Conservation (phyloP, 1,140 invertebrate species). For the Tetragonula clypearis region DNA sequence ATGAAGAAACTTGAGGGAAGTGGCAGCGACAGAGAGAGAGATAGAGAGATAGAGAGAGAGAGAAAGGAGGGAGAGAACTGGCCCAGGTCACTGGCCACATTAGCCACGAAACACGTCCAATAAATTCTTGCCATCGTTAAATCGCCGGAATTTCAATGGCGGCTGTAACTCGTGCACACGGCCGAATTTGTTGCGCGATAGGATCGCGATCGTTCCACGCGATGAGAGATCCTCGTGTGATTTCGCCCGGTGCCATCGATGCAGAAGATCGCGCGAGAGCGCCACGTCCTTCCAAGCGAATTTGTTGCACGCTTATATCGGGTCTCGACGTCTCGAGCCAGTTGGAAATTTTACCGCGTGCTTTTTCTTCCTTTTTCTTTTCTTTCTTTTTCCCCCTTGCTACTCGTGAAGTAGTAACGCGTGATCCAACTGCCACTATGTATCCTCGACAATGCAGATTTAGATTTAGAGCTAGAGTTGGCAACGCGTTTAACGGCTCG, state of each 20-base stretch:
- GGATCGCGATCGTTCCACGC: conserved; percentile 51
- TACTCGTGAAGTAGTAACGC: too few species aligned
- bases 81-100: conserved; percentile 61
- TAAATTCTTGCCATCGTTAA: conserved; percentile 75
- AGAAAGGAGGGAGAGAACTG: neutral
- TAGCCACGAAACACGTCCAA: conserved; percentile 69
- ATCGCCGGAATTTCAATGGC: conserved; percentile 67
- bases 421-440: too few species aligned
- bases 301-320: neutral
- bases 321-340: neutral
- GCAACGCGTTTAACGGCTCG: too few species aligned
- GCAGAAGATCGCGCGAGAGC: neutral
- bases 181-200: conserved; percentile 69
- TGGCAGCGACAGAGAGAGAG: neutral
- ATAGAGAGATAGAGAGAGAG: neutral
- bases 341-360: neutral
- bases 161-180: conserved; percentile 65
- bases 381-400: too few species aligned
- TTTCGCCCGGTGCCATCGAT: conserved; percentile 5
- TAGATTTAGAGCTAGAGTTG: neutral
- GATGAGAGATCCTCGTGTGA: conserved; percentile 19
- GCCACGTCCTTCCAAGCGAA: neutral
- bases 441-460: too few species aligned
- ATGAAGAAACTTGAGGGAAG: neutral
- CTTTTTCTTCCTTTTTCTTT: too few species aligned